phyloP scores from a whole-genome alignment of 2,113 vertebrate genomes.

The Microtus pennsylvanicus region DNA sequence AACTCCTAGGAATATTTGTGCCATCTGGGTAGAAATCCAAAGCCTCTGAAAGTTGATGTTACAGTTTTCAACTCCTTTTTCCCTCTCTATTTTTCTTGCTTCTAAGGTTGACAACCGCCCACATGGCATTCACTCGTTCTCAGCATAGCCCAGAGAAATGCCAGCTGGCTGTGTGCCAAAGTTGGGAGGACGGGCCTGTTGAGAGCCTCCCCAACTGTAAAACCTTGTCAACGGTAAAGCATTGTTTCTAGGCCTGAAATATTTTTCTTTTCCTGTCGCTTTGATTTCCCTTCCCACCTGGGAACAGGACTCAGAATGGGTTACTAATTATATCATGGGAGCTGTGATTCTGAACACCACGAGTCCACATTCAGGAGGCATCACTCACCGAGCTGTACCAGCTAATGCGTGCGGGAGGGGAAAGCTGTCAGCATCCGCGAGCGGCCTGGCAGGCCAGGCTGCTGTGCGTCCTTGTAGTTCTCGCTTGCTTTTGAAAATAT shows the following conservation, averaged over 20 bases:
- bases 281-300: conserved; percentile 62
- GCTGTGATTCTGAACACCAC: conserved; percentile 67
- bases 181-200: conserved; percentile 47
- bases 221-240: conserved; percentile 53
- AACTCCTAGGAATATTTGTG: conserved; percentile 52
- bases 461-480: conserved; percentile 13
- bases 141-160: conserved; percentile 49
- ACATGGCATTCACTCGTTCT: conserved; percentile 56
- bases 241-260: conserved; percentile 65
- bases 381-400: conserved; percentile 59
- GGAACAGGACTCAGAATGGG: conserved; percentile 54
- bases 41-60: conserved; percentile 47
- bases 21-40: conserved; percentile 66
- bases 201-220: conserved; percentile 60
- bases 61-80: conserved; percentile 52
- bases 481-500: conserved; percentile 48
- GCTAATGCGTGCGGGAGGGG: neutral
- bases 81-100: conserved; percentile 54
- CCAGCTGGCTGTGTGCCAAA: conserved; percentile 8
- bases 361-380: conserved; percentile 55
- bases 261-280: conserved; percentile 59
- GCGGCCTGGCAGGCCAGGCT: neutral
- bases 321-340: conserved; percentile 69
- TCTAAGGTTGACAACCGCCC: conserved; percentile 72
- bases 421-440: neutral